phyloP scores from a whole-genome alignment of 1,140 invertebrate genomes.

The Euglossa dilemma region DNA sequence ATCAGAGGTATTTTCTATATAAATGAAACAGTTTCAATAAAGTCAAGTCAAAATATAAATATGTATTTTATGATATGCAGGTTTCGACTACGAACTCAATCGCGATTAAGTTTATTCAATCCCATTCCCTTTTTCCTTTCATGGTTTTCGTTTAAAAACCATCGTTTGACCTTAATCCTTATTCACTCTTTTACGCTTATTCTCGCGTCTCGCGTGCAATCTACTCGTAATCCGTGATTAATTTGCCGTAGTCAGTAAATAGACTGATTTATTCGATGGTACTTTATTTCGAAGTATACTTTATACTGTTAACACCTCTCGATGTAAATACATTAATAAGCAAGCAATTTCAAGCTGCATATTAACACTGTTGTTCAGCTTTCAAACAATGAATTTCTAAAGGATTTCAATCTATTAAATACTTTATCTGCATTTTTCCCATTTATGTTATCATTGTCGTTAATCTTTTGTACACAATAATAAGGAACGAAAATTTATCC shows the following conservation, averaged over 20 bases:
- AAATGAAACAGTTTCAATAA: no score
- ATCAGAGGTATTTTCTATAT: no score
- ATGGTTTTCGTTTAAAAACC: not conserved
- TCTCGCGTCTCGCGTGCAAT: not conserved
- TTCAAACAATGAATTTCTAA: not conserved
- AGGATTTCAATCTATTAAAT: not conserved
- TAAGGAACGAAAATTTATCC: not conserved
- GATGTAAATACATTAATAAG: not conserved
- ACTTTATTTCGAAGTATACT: conserved; percentile 5
- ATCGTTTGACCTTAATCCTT: not conserved
- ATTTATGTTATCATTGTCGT: not conserved
- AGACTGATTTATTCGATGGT: not conserved
- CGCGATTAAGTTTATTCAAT: not conserved
- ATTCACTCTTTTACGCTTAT: not conserved
- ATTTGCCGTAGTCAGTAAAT: not conserved
- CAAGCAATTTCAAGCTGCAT: not conserved
- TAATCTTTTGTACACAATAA: not conserved
- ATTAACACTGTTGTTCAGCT: not conserved
- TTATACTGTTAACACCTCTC: not conserved
- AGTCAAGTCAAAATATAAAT: no score
- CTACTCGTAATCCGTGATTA: not conserved
- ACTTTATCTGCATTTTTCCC: not conserved
- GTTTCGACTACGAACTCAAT: not conserved
- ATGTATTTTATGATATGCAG: not conserved
- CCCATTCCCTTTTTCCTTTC: not conserved